Base-by-base conservation (phyloP, 2,113 vertebrate genomes). In the Hyaena hyaena region DNA sequence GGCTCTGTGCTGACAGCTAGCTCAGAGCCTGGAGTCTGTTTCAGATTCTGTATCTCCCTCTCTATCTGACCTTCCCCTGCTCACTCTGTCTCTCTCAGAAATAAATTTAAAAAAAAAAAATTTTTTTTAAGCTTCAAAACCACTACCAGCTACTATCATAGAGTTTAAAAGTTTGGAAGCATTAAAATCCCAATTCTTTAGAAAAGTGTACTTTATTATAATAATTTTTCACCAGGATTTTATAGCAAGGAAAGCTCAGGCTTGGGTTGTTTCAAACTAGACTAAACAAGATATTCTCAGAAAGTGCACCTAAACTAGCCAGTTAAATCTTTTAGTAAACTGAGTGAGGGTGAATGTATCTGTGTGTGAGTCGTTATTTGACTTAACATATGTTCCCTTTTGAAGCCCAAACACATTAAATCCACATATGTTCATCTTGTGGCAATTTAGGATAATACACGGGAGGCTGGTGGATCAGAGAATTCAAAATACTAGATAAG, bases 401-500 rank as follows among this genome's bases (percentile, higher is more conserved):
- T 63, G 92, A 95, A 92, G 11, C 10, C 10, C 26, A 96, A 88
- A 53, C 4, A 65, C 4, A 9, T 88, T 83, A 74, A 65, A 50
- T 89, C 35, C 88, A 12, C 39, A 55, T 55, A 82, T 63, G 21
- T 81, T 94, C 50, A 79, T 55, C 19, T 93, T 89, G 23, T 74
- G 24, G 33, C 39, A 74, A 39, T 82, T 88, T 95, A 93, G n/a
- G 15, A 4, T 86, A 90, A 66, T 65, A 66, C 55, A 53, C 15
- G 33, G 45, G 68, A 45, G n/a, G 28, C 45, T 43, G 68, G 16
- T 35, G 10, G 9, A 73, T 53, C 24, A 50, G 48, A 77, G 45
- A 90, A 66, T 68, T 95, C 23, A 94, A 90, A 92, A 94, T 58
- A 80, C 16, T 90, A 39, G 61, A 23, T 88, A 45, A 85, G n/a